Conservation (phyloP, 2,888 invertebrate species). For the Gandaritis pyraliata region DNA sequence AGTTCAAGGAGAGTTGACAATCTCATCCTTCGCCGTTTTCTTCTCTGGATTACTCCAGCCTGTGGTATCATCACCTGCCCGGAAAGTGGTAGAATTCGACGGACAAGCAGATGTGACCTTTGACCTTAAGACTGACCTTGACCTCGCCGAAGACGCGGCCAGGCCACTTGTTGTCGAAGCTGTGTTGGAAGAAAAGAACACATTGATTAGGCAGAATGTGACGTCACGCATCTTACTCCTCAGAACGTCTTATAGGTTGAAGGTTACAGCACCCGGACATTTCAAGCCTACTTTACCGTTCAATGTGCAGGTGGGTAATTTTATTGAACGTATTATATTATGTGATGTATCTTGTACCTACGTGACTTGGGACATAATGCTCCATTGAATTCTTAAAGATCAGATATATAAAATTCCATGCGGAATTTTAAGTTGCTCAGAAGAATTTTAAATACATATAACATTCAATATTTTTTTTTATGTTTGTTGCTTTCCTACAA, state of each 20-base stretch:
- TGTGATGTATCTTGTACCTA: conserved; percentile 26
- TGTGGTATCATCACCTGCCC: conserved; percentile 88
- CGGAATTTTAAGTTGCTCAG: neutral
- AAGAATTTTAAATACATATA: neutral
- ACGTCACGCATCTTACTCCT: conserved; percentile 86
- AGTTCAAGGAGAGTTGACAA: conserved; percentile 93
- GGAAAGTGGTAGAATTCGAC: conserved; percentile 88
- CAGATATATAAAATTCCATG: neutral
- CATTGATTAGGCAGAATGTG: conserved; percentile 92
- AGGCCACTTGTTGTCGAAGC: conserved; percentile 94
- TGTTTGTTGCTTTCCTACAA: too few species aligned
- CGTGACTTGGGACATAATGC: conserved; percentile 21
- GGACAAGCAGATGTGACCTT: conserved; percentile 89
- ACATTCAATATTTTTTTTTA: too few species aligned
- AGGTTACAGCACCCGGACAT: conserved; percentile 92
- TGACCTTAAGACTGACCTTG: conserved; percentile 89
- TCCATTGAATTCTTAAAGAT: neutral
- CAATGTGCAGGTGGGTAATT: conserved; percentile 84
- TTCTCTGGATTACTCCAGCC: conserved; percentile 92
- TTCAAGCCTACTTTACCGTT: conserved; percentile 96
- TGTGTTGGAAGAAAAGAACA: conserved; percentile 94
- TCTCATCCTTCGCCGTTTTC: conserved; percentile 93
- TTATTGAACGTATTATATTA: conserved; percentile 21
- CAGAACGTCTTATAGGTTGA: conserved; percentile 84
- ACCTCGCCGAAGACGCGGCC: conserved; percentile 90